Evolutionary conservation across 2,113 vertebrate species (phyloP).

Genomic region (Trematomus loennbergii): DNA sequence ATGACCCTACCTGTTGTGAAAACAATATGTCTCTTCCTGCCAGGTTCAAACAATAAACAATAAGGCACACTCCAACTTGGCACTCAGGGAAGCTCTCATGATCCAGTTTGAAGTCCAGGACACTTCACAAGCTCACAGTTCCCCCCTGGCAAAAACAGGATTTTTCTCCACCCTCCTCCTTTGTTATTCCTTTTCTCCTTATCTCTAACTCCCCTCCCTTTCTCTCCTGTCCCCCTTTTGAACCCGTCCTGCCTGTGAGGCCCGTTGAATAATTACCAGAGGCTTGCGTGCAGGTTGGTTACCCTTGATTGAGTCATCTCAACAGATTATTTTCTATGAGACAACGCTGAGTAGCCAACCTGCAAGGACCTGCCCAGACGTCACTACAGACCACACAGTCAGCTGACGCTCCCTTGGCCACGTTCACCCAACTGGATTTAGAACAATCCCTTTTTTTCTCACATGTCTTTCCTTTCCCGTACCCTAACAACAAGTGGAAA

Average conservation of each 20-base stretch:
- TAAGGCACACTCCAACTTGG: constrained; percentile 57
- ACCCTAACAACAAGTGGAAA: constrained; percentile 46
- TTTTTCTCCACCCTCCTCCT: constrained; percentile 13
- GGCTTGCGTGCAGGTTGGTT: constrained; percentile 71
- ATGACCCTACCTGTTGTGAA: constrained; percentile 68
- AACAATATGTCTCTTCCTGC: constrained; percentile 52
- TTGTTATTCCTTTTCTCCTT: constrained; percentile 17
- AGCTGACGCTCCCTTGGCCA: constrained; percentile 38
- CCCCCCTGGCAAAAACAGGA: constrained; percentile 43
- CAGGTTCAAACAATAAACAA: constrained; percentile 65
- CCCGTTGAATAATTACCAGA: constrained; percentile 64
- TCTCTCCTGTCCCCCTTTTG: constrained; percentile 39
- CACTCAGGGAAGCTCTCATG: constrained; percentile 26
- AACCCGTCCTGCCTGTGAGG: constrained; percentile 35
- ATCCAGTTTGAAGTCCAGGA: constrained; percentile 54
- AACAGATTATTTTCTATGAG: constrained; percentile 64
- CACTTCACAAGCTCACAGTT: constrained; percentile 39
- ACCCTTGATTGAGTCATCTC: constrained; percentile 73
- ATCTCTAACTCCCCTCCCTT: constrained; percentile 8
- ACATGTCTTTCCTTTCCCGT: constrained; percentile 34
- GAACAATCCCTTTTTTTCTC: constrained; percentile 53
- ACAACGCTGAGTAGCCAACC: constrained; percentile 51
- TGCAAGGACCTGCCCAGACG: constrained; percentile 70
- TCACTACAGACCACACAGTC: constrained; percentile 70
- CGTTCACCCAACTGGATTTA: constrained; percentile 42